These are phyloP conservation scores for Eubasilissa splendida DNA, from an alignment of 2,888 invertebrate species.

Conservation along the genomic window DNA sequence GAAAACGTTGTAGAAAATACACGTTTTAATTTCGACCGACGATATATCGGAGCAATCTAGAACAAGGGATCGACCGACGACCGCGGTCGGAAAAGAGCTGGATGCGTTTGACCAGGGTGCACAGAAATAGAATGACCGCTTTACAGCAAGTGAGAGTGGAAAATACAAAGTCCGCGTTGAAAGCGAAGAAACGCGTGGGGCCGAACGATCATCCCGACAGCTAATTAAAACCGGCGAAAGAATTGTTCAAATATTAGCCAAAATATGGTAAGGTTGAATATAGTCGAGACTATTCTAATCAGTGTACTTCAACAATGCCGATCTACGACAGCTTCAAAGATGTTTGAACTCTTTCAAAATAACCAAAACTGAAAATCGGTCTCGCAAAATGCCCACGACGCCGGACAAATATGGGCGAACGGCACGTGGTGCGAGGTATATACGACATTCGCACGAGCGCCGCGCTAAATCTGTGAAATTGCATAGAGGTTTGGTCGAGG, in stretches of 20 bases:
- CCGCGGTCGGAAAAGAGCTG: neutral
- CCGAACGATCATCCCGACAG: neutral
- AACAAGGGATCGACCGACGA: conserved; percentile 16
- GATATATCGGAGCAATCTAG: conserved; percentile 17
- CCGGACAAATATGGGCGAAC: neutral
- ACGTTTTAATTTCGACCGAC: neutral
- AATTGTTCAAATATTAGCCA: no score
- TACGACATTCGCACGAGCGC: conserved; percentile 16
- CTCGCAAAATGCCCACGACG: neutral
- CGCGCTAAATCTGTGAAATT: conserved; percentile 16
- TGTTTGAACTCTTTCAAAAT: no score
- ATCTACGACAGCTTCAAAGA: no score
- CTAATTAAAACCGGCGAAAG: no score
- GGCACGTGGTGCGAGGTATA: neutral
- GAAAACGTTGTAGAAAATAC: no score
- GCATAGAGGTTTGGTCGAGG: conserved; percentile 37
- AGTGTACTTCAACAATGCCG: no score
- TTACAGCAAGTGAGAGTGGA: conserved; percentile 25
- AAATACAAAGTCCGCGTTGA: neutral
- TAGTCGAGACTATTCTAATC: no score
- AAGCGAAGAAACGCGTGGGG: conserved; percentile 12
- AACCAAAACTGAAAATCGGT: no score
- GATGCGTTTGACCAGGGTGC: conserved; percentile 27
- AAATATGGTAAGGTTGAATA: no score
- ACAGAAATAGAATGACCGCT: conserved; percentile 55